Conservation (phyloP, 2,113 vertebrate species). For the Falco punctatus region DNA sequence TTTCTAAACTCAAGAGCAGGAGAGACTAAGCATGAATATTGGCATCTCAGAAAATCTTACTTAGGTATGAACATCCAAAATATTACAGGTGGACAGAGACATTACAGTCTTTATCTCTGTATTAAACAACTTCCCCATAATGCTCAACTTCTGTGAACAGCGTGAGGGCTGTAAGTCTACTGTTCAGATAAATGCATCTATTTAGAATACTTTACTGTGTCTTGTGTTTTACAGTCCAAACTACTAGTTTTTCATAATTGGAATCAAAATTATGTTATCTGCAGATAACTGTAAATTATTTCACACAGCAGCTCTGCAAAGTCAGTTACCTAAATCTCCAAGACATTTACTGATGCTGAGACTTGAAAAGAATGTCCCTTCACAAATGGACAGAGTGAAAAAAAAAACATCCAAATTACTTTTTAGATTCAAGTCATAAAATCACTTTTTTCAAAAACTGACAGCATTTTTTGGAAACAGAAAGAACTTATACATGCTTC, state of each 20-base stretch:
- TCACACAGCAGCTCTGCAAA: background rate
- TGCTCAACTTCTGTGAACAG: background rate
- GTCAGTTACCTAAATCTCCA: background rate
- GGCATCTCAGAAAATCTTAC: background rate
- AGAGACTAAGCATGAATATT: background rate
- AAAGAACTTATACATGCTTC: conserved; percentile 6
- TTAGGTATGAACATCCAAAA: background rate
- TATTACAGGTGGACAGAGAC: background rate
- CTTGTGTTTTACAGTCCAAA: background rate
- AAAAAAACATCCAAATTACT: background rate
- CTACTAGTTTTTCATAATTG: background rate
- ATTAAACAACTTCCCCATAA: background rate
- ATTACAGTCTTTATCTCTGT: background rate
- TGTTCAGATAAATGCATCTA: background rate
- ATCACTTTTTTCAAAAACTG: conserved; percentile 8
- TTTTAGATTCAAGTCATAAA: conserved; percentile 8
- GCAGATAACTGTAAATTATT: background rate
- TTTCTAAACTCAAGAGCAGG: background rate
- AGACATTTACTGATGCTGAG: background rate
- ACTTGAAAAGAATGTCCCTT: background rate
- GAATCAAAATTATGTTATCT: background rate
- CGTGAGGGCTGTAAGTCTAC: background rate
- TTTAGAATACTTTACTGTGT: background rate
- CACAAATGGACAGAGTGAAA: background rate
- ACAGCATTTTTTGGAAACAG: background rate